Base-by-base conservation (phyloP, 2,113 vertebrate species). In the Cranoglanis bouderius region DNA sequence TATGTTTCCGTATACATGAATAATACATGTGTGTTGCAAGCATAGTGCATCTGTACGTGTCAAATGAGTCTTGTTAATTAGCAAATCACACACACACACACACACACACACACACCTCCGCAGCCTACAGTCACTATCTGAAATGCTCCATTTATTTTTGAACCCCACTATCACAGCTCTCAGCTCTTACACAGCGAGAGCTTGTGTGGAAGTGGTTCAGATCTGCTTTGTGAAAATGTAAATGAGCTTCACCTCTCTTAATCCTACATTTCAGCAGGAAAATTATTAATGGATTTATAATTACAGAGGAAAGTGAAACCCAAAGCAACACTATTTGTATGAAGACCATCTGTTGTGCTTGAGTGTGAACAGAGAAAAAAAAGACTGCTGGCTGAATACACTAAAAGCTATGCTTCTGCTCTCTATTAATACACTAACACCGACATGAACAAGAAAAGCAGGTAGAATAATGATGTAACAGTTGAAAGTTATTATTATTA, bases 11-110 rank as follows among this genome's bases (percentile, higher is more conserved):
- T 85, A 67, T 78, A 40, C 49, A 85, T 85, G 88, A 88, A 88
- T 85, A 88, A 88, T 85, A 80, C 88, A 78, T 63, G 87, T 43
- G 81, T 61, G 87, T 85, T 88, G 43, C 74, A 65, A 88, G n/a
- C n/a, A n/a, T 53, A 51, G 61, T 82, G 86, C 86, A 88, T 65
- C 70, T 65, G 74, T 40, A 85, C 21, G 13, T 67, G 88, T 78
- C 86, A 65, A 65, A 88, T 26, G 78, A n/a, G 78, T 57, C 80
- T 70, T 63, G 35, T 82, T 72, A 88, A 83, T 88, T 70, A 82
- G 61, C 61, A 59, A 74, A 57, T 82, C 72, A 67, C 72, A 85
- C 74, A 78, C 78, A 78, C 38, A 67, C 82, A 88, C 65, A 72
- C 65, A 53, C 63, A 32, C 51, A 24, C 57, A 29, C 38, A 83